A percentile compares a stretch with the other conserved stretches of the same genome.
Evolutionary conservation across 2,888 invertebrate species (phyloP).

Genomic region (Mythimna albipuncta): DNA sequence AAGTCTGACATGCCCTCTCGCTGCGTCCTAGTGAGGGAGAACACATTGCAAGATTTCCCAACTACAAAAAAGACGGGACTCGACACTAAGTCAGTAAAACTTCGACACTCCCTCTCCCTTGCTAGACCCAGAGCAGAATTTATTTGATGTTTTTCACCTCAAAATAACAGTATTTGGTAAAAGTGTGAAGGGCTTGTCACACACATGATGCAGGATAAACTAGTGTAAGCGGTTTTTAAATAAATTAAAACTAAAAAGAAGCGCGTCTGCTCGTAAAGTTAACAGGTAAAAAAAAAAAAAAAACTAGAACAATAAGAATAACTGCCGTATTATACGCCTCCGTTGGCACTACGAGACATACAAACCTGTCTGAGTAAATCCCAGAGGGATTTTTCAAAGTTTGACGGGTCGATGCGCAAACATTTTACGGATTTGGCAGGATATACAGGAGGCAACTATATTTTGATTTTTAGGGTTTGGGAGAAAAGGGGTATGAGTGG

Average conservation of each 20-base stretch:
- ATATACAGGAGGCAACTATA: not conserved
- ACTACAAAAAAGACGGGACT: too few species aligned
- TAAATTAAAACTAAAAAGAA: not conserved
- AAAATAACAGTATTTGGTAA: too few species aligned
- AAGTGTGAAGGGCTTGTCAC: too few species aligned
- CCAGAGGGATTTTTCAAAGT: not conserved
- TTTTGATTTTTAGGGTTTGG: not conserved
- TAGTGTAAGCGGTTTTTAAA: not conserved
- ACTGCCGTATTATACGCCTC: not conserved
- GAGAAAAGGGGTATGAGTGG: not conserved
- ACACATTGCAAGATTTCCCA: too few species aligned
- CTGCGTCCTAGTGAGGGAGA: too few species aligned
- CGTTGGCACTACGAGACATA: not conserved
- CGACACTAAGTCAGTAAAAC: too few species aligned
- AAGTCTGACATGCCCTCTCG: too few species aligned
- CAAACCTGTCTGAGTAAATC: not conserved
- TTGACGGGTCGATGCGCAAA: conserved; percentile 16
- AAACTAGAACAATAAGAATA: not conserved
- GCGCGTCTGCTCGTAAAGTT: not conserved
- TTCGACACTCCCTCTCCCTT: too few species aligned
- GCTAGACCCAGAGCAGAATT: too few species aligned
- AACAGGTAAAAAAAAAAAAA: not conserved
- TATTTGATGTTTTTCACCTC: too few species aligned
- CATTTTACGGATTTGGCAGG: not conserved
- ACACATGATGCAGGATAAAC: not conserved